Evolutionary conservation across 2,113 vertebrate genomes (phyloP).

Genomic region (Geothlypis trichas): DNA sequence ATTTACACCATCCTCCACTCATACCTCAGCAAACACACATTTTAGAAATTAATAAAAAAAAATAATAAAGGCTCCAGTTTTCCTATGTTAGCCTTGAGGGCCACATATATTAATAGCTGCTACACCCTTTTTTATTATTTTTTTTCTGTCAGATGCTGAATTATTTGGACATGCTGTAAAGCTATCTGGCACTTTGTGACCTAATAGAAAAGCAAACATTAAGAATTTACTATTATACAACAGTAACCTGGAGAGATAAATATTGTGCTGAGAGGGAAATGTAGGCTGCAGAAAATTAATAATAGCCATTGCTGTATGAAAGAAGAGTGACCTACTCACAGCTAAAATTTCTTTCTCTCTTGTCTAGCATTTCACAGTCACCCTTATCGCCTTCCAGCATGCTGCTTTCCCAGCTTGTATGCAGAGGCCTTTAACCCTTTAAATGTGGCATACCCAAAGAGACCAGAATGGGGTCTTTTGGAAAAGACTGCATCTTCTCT

Average conservation of each 20-base stretch:
- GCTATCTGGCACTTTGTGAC: neutral
- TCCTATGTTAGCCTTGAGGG: neutral
- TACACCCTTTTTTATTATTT: neutral
- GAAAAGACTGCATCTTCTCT: neutral
- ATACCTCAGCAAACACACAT: neutral
- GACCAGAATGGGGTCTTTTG: neutral
- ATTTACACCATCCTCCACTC: neutral
- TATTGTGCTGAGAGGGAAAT: neutral
- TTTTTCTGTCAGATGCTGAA: neutral
- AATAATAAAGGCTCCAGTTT: neutral
- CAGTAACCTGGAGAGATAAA: constrained; percentile 13
- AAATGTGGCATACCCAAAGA: neutral
- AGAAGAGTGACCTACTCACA: neutral
- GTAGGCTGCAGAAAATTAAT: constrained; percentile 5
- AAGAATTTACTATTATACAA: constrained; percentile 22
- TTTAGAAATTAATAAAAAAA: neutral
- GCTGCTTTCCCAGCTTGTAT: neutral
- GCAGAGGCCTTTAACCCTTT: neutral
- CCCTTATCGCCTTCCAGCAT: neutral
- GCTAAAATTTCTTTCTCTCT: neutral
- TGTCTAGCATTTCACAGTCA: neutral
- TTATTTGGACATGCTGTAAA: neutral
- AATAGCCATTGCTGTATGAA: neutral
- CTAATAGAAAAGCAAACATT: constrained; percentile 18
- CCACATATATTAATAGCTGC: neutral